Evolutionary conservation across 1,140 invertebrate species (phyloP), one percentile per base, ranked within the genome.

Genomic region (Ceratosolen fusciceps): DNA sequence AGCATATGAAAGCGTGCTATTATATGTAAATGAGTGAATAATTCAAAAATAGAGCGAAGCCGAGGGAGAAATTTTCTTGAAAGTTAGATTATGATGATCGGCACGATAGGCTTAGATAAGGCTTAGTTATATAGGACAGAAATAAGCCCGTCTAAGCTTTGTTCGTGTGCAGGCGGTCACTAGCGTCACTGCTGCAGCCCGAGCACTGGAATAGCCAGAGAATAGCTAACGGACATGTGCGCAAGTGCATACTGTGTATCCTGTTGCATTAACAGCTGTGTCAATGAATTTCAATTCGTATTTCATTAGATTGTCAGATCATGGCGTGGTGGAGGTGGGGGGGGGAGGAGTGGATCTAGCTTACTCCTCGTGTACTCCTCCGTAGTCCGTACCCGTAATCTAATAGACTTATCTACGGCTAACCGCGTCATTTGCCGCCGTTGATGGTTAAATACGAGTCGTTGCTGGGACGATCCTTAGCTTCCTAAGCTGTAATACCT

Each of bases 71-170:
- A 26, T 47, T 70, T 47, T 58, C 67, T 16, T 47, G 47, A 26
- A 70, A 12, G 62, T 60, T 60, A 62, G 4, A 12, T 14, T 29
- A 47, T 24, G 72, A 74, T 37, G 29, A 21, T 9, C 24, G n/a
- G n/a, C n/a, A n/a, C n/a, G n/a, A 60, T 47, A 2, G n/a, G 16
- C 37, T 43, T 43, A 74, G 72, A 74, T 74, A 74, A 74, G 54
- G 19, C 16, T 24, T 60, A 24, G 60, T 34, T 7, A n/a, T n/a
- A n/a, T n/a, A n/a, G n/a, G n/a, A n/a, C n/a, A n/a, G n/a, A n/a
- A n/a, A n/a, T n/a, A n/a, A n/a, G n/a, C n/a, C n/a, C n/a, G n/a
- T n/a, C n/a, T n/a, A n/a, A n/a, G n/a, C n/a, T n/a, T n/a, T n/a
- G n/a, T n/a, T n/a, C n/a, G n/a, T n/a, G n/a, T n/a, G n/a, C n/a